A percentile compares a stretch with the other conserved stretches of the same genome.
These are phyloP conservation scores for Petrosia ficiformis DNA, from an alignment of 37 sponge, comb jelly and placozoan species.

Conservation along the genomic window DNA sequence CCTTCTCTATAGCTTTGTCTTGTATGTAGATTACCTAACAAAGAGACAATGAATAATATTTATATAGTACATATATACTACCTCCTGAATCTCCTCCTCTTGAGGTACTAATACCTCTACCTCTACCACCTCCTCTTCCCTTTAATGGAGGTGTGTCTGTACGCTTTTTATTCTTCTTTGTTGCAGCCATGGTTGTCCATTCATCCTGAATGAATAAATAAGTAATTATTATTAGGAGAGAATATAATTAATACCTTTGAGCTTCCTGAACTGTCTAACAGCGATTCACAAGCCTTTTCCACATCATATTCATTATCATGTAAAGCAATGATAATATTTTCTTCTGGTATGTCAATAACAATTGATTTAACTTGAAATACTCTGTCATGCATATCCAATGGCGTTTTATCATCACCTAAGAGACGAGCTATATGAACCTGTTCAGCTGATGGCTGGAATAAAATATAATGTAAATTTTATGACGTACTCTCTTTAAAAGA, in stretches of 20 bases:
- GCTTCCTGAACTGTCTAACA: conserved; percentile 44
- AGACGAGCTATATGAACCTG: conserved; percentile 64
- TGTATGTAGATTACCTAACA: no score
- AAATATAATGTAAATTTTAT: no score
- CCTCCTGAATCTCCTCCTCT: neutral
- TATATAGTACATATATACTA: no score
- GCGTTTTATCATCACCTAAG: conserved; percentile 10
- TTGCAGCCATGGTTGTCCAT: conserved; percentile 41
- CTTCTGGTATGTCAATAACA: conserved; percentile 27
- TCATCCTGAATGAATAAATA: conserved; percentile 3
- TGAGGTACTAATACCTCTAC: conserved; percentile 5
- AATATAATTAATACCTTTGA: neutral
- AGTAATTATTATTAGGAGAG: neutral
- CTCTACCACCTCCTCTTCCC: conserved; percentile 10
- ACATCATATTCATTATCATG: conserved; percentile 63
- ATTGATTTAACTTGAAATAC: conserved; percentile 33
- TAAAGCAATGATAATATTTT: conserved; percentile 42
- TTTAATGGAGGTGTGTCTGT: neutral
- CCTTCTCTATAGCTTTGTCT: conserved; percentile 38
- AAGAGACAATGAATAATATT: no score
- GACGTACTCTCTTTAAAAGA: no score
- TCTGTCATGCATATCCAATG: conserved; percentile 19
- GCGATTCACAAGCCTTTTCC: conserved; percentile 41
- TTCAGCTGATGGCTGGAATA: conserved; percentile 45
- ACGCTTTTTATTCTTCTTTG: conserved; percentile 20